These are phyloP conservation scores for Pteromalus puparum DNA, from an alignment of 1,140 invertebrate genomes.

Conservation along the genomic window DNA sequence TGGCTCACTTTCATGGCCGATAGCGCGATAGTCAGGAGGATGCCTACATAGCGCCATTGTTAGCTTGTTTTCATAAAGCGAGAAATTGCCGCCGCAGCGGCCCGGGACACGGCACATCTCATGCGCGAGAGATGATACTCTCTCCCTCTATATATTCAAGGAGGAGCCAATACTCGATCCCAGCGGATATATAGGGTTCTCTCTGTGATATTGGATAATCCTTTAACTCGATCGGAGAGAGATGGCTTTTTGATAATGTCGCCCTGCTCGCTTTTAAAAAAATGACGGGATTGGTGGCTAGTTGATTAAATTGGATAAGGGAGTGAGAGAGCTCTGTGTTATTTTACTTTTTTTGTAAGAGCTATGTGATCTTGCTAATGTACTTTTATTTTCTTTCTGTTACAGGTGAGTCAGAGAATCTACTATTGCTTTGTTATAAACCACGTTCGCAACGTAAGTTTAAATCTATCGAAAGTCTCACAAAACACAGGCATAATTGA, in stretches of 20 bases:
- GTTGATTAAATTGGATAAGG: no score
- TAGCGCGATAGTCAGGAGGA: neutral
- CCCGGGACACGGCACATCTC: neutral
- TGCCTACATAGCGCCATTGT: neutral
- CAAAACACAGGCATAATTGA: no score
- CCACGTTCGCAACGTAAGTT: neutral
- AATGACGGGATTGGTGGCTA: no score
- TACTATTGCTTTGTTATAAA: neutral
- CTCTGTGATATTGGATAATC: neutral
- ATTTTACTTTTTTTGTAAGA: no score
- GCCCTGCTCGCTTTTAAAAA: no score
- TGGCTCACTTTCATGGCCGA: constrained; percentile 23
- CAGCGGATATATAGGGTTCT: neutral
- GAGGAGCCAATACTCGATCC: no score
- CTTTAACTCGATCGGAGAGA: neutral
- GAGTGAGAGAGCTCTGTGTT: no score
- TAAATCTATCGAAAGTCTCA: no score
- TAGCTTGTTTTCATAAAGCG: constrained; percentile 27
- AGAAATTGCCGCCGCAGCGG: constrained; percentile 9
- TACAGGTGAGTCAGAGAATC: constrained; percentile 4
- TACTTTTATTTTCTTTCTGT: neutral
- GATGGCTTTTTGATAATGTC: neutral
- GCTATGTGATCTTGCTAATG: neutral
- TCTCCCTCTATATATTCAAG: no score
- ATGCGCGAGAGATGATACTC: neutral